Percentiles rank a stretch among this genome's conserved stretches.
phyloP scores from a whole-genome alignment of 2,797 vertebrate species.

The Adelosebastes latens region DNA sequence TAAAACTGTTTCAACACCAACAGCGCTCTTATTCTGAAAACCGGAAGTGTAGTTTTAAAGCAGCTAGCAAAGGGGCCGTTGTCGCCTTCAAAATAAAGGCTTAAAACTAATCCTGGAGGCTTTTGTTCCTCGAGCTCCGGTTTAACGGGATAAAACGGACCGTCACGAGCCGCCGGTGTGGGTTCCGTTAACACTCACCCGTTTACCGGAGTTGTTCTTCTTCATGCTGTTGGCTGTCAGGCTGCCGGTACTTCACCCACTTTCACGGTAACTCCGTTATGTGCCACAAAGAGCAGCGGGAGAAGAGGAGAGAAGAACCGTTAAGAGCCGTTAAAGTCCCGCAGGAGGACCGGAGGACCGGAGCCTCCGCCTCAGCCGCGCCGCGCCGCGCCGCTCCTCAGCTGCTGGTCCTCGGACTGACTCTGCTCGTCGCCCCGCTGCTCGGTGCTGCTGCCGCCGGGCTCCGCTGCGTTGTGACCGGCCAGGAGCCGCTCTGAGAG shows the following conservation, averaged over 20 bases:
- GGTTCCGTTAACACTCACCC: constrained; percentile 80
- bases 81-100: constrained; percentile 58
- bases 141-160: background rate
- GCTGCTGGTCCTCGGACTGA: background rate
- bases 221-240: constrained; percentile 80
- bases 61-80: background rate
- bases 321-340: background rate
- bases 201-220: constrained; percentile 87
- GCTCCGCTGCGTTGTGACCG: constrained; percentile 44
- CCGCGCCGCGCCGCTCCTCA: constrained; percentile 17
- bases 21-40: constrained; percentile 53
- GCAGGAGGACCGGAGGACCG: background rate
- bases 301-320: background rate
- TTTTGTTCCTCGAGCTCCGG: constrained; percentile 55
- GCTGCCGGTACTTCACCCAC: constrained; percentile 30
- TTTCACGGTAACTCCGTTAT: constrained; percentile 42
- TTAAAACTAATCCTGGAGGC: constrained; percentile 9
- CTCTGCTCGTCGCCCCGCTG: background rate
- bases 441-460: constrained; percentile 13
- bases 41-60: constrained; percentile 6
- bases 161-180: background rate
- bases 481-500: constrained; percentile 27
- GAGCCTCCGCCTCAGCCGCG: constrained; percentile 39
- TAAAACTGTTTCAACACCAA: background rate
- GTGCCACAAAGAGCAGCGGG: background rate